phyloP scores from a whole-genome alignment of 2,113 vertebrate genomes.

The Trochalopteron elliotii region DNA sequence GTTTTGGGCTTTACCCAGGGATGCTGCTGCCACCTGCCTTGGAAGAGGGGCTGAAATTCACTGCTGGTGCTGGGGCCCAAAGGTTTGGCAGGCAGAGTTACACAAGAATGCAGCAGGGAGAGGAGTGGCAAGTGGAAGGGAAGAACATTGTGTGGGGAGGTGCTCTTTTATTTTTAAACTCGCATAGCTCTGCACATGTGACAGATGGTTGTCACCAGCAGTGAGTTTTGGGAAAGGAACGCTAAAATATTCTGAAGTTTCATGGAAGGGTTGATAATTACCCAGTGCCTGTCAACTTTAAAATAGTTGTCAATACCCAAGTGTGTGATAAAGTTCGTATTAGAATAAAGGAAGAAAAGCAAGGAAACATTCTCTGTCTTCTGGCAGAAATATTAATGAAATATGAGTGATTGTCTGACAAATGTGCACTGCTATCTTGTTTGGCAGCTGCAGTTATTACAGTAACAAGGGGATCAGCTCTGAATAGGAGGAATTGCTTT shows the following conservation, averaged over 20 bases:
- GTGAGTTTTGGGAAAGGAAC: neutral
- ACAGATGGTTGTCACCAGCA: constrained; percentile 62
- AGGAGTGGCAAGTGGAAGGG: constrained; percentile 8
- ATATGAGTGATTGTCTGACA: constrained; percentile 54
- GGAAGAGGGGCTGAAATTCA: neutral
- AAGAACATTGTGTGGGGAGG: constrained; percentile 37
- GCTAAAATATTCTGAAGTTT: constrained; percentile 58
- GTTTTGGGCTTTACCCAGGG: neutral
- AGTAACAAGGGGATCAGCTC: constrained; percentile 56
- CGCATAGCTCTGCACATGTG: constrained; percentile 26
- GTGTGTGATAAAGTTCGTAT: constrained; percentile 38
- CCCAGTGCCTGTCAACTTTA: constrained; percentile 52
- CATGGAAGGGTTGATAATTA: constrained; percentile 51
- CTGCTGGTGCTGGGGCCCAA: neutral
- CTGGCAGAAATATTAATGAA: constrained; percentile 60
- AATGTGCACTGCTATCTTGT: constrained; percentile 49
- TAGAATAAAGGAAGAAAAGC: constrained; percentile 47
- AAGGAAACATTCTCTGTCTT: constrained; percentile 36
- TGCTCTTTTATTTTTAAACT: constrained; percentile 61
- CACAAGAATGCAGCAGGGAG: neutral
- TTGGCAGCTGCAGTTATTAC: constrained; percentile 64
- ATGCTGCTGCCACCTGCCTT: neutral
- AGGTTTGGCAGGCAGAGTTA: constrained; percentile 3
- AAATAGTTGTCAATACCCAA: constrained; percentile 63
- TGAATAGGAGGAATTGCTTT: constrained; percentile 62